phyloP scores from a whole-genome alignment of 1,140 invertebrate genomes.

The Trichonephila clavata region DNA sequence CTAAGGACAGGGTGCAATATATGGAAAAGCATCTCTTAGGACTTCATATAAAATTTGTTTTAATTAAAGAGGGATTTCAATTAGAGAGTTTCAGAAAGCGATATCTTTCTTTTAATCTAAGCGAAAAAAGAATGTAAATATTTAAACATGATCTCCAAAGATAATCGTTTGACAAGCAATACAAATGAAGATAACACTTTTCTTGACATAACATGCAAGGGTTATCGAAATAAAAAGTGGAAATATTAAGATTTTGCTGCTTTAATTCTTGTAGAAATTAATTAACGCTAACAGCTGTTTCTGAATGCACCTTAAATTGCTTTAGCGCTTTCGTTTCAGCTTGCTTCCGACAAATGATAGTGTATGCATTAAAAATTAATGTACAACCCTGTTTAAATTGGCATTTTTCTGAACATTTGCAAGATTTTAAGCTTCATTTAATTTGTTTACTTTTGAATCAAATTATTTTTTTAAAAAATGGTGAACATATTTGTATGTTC shows the following conservation, averaged over 20 bases:
- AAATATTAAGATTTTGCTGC: background rate
- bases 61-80: too few relatives aligned
- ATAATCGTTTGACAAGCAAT: background rate
- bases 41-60: too few relatives aligned
- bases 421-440: background rate
- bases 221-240: background rate
- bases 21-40: too few relatives aligned
- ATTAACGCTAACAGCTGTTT: slow-evolving; percentile 33
- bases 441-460: background rate
- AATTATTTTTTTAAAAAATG: background rate
- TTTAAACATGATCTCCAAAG: background rate
- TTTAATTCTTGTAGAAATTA: slow-evolving; percentile 35
- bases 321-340: slow-evolving; percentile 30
- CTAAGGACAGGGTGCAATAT: too few relatives aligned
- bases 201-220: background rate
- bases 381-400: background rate
- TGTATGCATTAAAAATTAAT: background rate
- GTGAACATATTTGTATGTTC: background rate
- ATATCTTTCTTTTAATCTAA: too few relatives aligned
- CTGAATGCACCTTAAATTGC: background rate
- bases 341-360: background rate
- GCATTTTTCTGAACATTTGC: background rate
- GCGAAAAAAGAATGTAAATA: background rate
- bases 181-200: background rate
- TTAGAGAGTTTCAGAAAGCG: too few relatives aligned